Evolutionary conservation across 2,113 vertebrate genomes (phyloP), one percentile per base, ranked within the genome.

Genomic region (Tylochromis polylepis): DNA sequence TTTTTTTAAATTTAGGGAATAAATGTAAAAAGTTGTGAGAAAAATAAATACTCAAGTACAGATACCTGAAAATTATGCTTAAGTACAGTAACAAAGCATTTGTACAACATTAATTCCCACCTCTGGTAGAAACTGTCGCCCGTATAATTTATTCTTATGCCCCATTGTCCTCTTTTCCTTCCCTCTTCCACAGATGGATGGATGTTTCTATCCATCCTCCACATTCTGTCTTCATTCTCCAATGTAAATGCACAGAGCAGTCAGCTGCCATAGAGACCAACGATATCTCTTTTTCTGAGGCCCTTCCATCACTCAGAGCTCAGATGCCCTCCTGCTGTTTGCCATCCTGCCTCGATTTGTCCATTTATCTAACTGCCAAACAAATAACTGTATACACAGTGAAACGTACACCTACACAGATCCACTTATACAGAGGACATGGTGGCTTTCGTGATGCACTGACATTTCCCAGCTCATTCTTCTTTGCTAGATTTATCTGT

Each of bases 211-310:
- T 82, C 57, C 14, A 14, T 83, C 58, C 41, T 62, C 29, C 1
- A 1, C 55, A 49, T 87, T 83, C 51, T 79, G 75, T 85, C 20
- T 24, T 57, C 16, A 9, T 82, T 51, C 18, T 77, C 67, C 55
- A 67, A 84, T 82, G 78, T 36, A 78, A 84, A 85, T 85, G 79
- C 85, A 62, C 34, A 55, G 70, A 67, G 60, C 46, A 55, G 75
- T 85, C 88, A 87, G 91, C 90, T 89, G 84, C 79, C 87, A 92
- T 87, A 90, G 85, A 81, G 81, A 93, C 91, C 89, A 81, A 62
- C 59, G 60, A 88, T 81, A 67, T 93, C 91, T 93, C 41, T 85
- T 94, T 94, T 88, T 88, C 81, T 79, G n/a, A 85, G 87, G 83
- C 41, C 9, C 11, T 79, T 89, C 84, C 84, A 88, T 91, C 88